A percentile compares a stretch with the other conserved stretches of the same genome.
Evolutionary conservation across 2,113 vertebrate genomes (phyloP).

Genomic region (Vombatus ursinus): DNA sequence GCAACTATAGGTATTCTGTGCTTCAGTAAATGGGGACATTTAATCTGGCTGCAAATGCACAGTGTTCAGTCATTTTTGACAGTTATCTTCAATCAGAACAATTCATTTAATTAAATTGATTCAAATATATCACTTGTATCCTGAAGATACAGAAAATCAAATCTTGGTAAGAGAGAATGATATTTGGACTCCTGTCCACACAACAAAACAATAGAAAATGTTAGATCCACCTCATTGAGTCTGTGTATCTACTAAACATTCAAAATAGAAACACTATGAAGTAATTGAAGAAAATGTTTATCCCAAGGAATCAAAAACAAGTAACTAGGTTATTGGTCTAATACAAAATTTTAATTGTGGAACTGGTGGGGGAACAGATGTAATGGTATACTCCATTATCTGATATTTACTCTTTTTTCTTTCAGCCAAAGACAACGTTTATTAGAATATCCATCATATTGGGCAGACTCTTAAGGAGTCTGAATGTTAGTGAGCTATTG

Average conservation of each 20-base stretch:
- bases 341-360: neutral
- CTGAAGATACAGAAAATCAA: slow-evolving; percentile 14
- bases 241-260: neutral
- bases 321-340: neutral
- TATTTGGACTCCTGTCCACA: neutral
- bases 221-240: neutral
- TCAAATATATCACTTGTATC: neutral
- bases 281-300: neutral
- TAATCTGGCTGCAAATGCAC: neutral
- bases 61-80: neutral
- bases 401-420: too few species aligned
- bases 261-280: neutral
- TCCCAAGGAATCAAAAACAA: too few species aligned
- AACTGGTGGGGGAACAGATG: neutral
- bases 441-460: too few species aligned
- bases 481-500: too few species aligned
- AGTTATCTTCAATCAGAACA: neutral
- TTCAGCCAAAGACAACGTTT: too few species aligned
- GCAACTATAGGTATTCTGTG: neutral
- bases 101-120: neutral
- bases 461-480: too few species aligned
- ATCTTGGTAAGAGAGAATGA: neutral
- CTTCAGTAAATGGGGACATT: neutral
- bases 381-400: too few species aligned
- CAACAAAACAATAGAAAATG: neutral